These are phyloP conservation scores for Ictalurus punctatus DNA, from an alignment of 2,113 vertebrate genomes.

Conservation along the genomic window DNA sequence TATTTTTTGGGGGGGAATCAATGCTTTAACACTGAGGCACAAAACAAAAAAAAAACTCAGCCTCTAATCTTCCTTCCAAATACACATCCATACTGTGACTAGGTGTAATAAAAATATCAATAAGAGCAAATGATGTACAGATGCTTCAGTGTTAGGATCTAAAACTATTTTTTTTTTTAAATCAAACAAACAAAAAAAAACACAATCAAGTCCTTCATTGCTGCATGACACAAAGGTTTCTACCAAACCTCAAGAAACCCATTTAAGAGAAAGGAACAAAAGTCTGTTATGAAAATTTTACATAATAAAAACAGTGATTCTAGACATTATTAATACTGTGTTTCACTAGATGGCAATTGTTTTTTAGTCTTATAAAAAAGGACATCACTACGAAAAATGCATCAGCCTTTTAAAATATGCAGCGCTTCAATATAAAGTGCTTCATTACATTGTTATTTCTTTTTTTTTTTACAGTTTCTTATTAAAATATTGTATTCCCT, in stretches of 20 bases:
- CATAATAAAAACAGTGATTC: constrained; percentile 62
- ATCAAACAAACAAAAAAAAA: constrained; percentile 25
- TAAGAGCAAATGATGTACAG: constrained; percentile 34
- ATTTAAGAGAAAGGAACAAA: constrained; percentile 45
- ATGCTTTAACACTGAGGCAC: constrained; percentile 28
- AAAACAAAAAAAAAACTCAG: constrained; percentile 1
- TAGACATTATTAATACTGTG: constrained; percentile 66
- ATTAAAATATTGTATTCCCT: constrained; percentile 83
- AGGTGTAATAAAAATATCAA: constrained; percentile 30
- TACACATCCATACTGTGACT: constrained; percentile 19
- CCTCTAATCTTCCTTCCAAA: constrained; percentile 7
- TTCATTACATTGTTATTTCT: constrained; percentile 75
- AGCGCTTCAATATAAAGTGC: constrained; percentile 81
- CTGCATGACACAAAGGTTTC: constrained; percentile 46
- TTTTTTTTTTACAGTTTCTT: constrained; percentile 74
- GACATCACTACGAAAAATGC: constrained; percentile 77
- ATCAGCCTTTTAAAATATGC: constrained; percentile 76
- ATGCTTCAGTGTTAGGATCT: constrained; percentile 36
- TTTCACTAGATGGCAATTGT: constrained; percentile 58
- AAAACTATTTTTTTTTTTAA: constrained; percentile 30
- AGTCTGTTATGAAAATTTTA: constrained; percentile 50
- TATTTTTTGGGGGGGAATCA: constrained; percentile 23
- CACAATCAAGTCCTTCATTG: constrained; percentile 49
- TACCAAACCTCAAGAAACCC: constrained; percentile 43
- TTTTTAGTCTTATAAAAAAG: constrained; percentile 73